phyloP scores from a whole-genome alignment of 2,113 vertebrate genomes.

The Pomatorhinus ruficollis region DNA sequence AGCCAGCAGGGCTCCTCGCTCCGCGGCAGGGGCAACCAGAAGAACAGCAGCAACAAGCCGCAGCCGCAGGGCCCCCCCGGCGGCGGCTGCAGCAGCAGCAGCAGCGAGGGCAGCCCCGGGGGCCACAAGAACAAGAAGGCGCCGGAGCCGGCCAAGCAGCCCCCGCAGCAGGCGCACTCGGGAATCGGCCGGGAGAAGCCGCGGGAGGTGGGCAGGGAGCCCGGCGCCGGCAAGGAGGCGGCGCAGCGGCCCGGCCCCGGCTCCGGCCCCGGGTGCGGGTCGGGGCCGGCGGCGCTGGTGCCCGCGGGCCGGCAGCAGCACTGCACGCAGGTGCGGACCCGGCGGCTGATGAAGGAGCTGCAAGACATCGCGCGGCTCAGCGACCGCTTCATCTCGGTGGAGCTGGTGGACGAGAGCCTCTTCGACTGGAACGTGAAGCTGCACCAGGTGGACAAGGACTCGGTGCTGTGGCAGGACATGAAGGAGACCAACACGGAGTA shows the following conservation, averaged over 20 bases:
- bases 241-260: slow-evolving; percentile 74
- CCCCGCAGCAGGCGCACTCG: slow-evolving; percentile 61
- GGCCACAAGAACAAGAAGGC: slow-evolving; percentile 78
- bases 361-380: slow-evolving; percentile 96
- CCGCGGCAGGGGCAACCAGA: slow-evolving; percentile 83
- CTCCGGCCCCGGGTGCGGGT: slow-evolving; percentile 70
- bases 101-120: slow-evolving; percentile 71
- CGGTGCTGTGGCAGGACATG: slow-evolving; percentile 99
- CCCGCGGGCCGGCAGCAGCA: slow-evolving; percentile 90
- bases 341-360: slow-evolving; percentile 98
- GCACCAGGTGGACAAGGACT: slow-evolving; percentile 99
- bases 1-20: slow-evolving; percentile 89
- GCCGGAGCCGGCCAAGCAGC: slow-evolving; percentile 77
- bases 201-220: slow-evolving; percentile 44
- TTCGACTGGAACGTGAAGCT: slow-evolving; percentile 99
- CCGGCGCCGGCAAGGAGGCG: slow-evolving; percentile 41
- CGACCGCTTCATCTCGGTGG: slow-evolving; percentile 97
- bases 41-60: slow-evolving; percentile 86
- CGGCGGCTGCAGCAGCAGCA: slow-evolving; percentile 76
- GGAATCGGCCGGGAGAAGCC: slow-evolving; percentile 76
- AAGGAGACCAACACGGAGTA: slow-evolving; percentile 98
- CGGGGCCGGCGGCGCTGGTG: slow-evolving; percentile 75
- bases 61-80: slow-evolving; percentile 76
- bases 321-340: slow-evolving; percentile 95
- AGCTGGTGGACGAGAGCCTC: slow-evolving; percentile 98